Evolutionary conservation across 2,888 invertebrate species (phyloP).

Genomic region (Listrodromus nycthemerus): DNA sequence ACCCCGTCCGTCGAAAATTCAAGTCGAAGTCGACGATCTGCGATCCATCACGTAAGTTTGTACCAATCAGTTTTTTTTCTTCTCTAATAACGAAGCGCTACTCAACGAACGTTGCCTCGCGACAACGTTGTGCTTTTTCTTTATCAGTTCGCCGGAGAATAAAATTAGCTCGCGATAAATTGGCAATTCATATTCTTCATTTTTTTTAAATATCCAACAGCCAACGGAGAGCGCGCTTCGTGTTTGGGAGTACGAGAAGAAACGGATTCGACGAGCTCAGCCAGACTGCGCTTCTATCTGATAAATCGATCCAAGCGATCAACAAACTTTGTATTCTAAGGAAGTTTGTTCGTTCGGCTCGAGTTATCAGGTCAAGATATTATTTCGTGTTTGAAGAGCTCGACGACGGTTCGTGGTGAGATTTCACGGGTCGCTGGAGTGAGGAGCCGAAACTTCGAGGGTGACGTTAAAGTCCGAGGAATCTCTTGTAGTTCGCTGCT

Average conservation of each 20-base stretch:
- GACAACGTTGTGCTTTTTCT: not conserved
- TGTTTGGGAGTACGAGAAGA: not conserved
- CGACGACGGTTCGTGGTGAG: not conserved
- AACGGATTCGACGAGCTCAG: not conserved
- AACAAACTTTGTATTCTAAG: conserved; percentile 81
- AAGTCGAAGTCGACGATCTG: not conserved
- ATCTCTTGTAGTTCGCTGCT: conserved; percentile 74
- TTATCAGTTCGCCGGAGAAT: not conserved
- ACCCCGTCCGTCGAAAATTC: not conserved
- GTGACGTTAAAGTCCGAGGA: conserved; percentile 40
- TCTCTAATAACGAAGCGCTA: not conserved
- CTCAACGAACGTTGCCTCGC: not conserved
- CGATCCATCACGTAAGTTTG: not conserved
- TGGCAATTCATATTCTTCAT: not conserved
- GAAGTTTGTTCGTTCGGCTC: conserved; percentile 85
- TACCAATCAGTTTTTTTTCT: not conserved
- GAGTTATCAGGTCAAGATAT: conserved; percentile 80
- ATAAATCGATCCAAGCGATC: conserved; percentile 84
- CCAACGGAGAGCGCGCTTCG: conserved; percentile 3
- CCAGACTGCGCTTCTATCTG: conserved; percentile 67
- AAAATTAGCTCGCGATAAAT: not conserved
- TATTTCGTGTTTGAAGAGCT: not conserved
- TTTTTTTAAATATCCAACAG: conserved; percentile 7
- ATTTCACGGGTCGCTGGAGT: not conserved
- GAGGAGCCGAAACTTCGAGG: not conserved